These are phyloP conservation scores for Acromyrmex charruanus DNA, from an alignment of 1,140 invertebrate species.

Conservation along the genomic window DNA sequence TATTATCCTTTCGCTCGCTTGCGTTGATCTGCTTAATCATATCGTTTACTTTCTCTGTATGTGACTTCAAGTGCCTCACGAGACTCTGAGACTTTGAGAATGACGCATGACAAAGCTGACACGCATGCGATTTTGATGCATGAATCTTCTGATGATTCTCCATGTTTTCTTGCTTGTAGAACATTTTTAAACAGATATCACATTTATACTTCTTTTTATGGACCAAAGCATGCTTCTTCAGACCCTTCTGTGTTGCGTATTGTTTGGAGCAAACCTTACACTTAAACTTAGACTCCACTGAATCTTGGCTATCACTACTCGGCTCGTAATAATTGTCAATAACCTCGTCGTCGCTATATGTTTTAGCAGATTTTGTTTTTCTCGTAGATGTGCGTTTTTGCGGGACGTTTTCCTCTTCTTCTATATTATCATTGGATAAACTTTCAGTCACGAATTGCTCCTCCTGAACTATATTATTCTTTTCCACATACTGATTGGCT, in stretches of 20 bases:
- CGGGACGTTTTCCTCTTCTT: conserved; percentile 53
- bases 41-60: conserved; percentile 77
- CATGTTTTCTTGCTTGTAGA: conserved; percentile 82
- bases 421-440: conserved; percentile 57
- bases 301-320: conserved; percentile 75
- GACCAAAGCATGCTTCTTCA: conserved; percentile 83
- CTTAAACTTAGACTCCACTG: conserved; percentile 79
- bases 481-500: conserved; percentile 30
- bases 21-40: conserved; percentile 75
- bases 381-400: conserved; percentile 78
- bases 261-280: conserved; percentile 82
- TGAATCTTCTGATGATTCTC: conserved; percentile 83
- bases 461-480: conserved; percentile 46
- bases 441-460: conserved; percentile 65
- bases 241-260: conserved; percentile 81
- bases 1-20: conserved; percentile 66
- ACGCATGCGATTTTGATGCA: conserved; percentile 79
- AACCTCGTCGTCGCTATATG: conserved; percentile 78
- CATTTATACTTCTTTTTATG: conserved; percentile 84
- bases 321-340: conserved; percentile 78
- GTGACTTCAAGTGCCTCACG: conserved; percentile 79
- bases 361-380: conserved; percentile 77
- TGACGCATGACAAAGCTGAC: conserved; percentile 79
- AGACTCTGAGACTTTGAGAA: conserved; percentile 80
- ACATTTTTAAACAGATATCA: conserved; percentile 81